phyloP scores from a whole-genome alignment of 2,888 invertebrate genomes.

The Apodemia zela region DNA sequence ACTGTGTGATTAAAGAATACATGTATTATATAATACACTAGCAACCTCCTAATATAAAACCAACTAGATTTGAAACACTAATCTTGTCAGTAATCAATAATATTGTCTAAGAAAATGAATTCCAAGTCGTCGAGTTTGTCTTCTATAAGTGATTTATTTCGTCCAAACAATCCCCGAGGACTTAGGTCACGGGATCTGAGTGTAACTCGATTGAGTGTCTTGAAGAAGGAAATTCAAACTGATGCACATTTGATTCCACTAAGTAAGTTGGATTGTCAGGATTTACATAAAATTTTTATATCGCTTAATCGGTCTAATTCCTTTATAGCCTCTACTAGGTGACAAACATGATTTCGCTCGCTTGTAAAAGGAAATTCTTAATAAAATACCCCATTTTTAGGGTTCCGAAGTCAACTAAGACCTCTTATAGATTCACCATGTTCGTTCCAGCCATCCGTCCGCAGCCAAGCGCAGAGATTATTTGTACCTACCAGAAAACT shows the following conservation, averaged over 20 bases:
- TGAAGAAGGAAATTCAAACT: constrained; percentile 81
- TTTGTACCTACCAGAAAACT: too few species aligned
- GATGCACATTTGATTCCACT: constrained; percentile 74
- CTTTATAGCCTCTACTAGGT: too few species aligned
- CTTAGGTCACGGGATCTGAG: constrained; percentile 57
- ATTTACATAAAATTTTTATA: too few species aligned
- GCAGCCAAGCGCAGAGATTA: too few species aligned
- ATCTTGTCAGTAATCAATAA: constrained; percentile 5
- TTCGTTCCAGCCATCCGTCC: too few species aligned
- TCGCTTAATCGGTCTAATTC: too few species aligned
- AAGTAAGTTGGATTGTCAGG: constrained; percentile 44
- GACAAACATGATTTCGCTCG: too few species aligned
- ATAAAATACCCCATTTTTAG: too few species aligned
- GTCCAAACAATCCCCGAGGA: constrained; percentile 58
- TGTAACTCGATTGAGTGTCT: constrained; percentile 71
- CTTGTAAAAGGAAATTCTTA: too few species aligned
- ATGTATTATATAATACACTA: neutral
- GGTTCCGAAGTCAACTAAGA: too few species aligned
- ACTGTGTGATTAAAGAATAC: too few species aligned
- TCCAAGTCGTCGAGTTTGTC: constrained; percentile 48
- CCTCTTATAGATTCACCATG: too few species aligned
- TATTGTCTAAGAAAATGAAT: constrained; percentile 38
- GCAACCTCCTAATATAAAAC: neutral
- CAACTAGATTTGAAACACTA: neutral
- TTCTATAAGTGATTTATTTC: constrained; percentile 64